These are phyloP conservation scores for Hirtodrosophila trivittata DNA, from an alignment of 2,888 invertebrate genomes.

Conservation along the genomic window DNA sequence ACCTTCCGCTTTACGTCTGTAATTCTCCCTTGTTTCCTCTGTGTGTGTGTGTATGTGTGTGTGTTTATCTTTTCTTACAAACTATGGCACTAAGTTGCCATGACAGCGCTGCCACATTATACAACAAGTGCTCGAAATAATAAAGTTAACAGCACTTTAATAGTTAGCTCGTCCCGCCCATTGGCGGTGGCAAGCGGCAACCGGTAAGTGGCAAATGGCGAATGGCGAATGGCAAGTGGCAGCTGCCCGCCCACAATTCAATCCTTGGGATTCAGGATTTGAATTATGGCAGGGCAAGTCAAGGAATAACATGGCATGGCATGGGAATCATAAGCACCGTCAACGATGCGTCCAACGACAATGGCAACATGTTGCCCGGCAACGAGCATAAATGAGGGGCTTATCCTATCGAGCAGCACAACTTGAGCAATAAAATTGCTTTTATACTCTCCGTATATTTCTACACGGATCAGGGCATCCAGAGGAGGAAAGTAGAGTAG, in stretches of 20 bases:
- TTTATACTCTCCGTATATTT: slow-evolving; percentile 62
- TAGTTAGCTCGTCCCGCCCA: slow-evolving; percentile 59
- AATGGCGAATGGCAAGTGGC: slow-evolving; percentile 18
- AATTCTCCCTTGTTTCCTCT: slow-evolving; percentile 2
- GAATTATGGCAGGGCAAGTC: slow-evolving; percentile 27
- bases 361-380: slow-evolving; percentile 72
- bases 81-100: slow-evolving; percentile 73
- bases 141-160: slow-evolving; percentile 80
- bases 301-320: neutral
- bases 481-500: slow-evolving; percentile 24
- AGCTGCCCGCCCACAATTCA: slow-evolving; percentile 44
- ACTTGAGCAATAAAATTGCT: slow-evolving; percentile 79
- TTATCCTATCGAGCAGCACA: slow-evolving; percentile 75
- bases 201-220: neutral
- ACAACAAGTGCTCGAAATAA: slow-evolving; percentile 79
- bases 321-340: neutral
- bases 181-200: slow-evolving; percentile 41
- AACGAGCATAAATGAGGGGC: slow-evolving; percentile 73
- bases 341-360: slow-evolving; percentile 8
- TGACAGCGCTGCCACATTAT: slow-evolving; percentile 75
- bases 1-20: slow-evolving; percentile 1
- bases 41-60: slow-evolving; percentile 16
- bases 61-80: slow-evolving; percentile 47
- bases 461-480: slow-evolving; percentile 10
- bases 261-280: slow-evolving; percentile 43